Base-by-base conservation (phyloP, 2,113 vertebrate species). In the Rhinichthys klamathensis region DNA sequence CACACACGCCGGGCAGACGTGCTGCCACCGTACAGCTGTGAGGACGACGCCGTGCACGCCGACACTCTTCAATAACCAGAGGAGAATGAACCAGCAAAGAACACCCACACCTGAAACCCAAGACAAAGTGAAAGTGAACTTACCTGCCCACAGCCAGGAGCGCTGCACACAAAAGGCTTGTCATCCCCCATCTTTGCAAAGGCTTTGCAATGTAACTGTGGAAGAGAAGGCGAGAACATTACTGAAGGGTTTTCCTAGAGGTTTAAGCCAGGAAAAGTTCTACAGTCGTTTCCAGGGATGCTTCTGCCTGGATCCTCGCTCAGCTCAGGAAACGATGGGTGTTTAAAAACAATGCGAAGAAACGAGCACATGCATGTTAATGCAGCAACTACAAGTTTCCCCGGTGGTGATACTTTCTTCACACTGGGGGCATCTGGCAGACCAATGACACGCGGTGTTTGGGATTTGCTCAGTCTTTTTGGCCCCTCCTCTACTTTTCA, bases 121-220 rank as follows among this genome's bases (percentile, higher is more conserved):
- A 85, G 89, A 88, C 25, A 85, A 70, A 61, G 25, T 38, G 72
- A 87, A 87, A 77, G 79, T 74, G 83, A 90, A 92, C 95, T 94
- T 96, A 99, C 98, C 98, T 99, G 98, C 93, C 98, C 98, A 85
- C 98, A 99, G 95, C 98, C 98, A 0, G 94, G 96, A 92, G 98
- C 97, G 74, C 86, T 94, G 95, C 98, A 99, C 95, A 98, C 97
- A 94, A 99, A 99, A 91, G 98, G 98, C 92, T 97, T 93, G 93
- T 99, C 98, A 92, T 99, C 98, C 92, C 98, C 98, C 98, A 99
- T 99, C 90, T 94, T 96, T 93, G 93, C 92, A 93, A 95, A 94
- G 89, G 94, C 90, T 92, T 90, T 95, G 94, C 94, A 95, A 87
- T 94, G 91, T 91, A 94, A 92, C 95, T 95, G 95, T 83, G 91